Evolutionary conservation across 2,888 invertebrate genomes (phyloP), one percentile per base, ranked within the genome.

Genomic region (Eubasilissa splendida): DNA sequence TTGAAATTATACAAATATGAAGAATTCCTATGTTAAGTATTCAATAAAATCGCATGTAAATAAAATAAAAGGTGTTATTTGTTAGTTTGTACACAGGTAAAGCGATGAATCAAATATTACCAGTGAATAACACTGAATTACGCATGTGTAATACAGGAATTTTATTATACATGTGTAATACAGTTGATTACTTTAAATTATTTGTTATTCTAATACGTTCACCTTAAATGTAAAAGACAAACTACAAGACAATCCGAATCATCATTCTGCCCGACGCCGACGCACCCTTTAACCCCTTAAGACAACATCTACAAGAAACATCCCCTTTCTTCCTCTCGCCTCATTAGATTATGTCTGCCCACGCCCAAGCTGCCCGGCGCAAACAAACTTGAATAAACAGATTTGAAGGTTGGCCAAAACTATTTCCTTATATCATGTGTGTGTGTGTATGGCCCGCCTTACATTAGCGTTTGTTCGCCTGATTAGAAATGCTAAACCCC

Each of bases 361-460:
- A 83, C 83, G 83, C 77, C 79, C 73, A 73, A 56, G 58, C 50
- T 52, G 68, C 59, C 58, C 77, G 50, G 2, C 42, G 77, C 83
- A 83, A 83, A 83, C 83, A 83, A 83, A 83, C 83, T 81, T 80
- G 80, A 74, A 77, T 80, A 83, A 83, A 83, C 83, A 83, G 83
- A 80, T 83, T 80, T 74, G 83, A 79, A 79, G 83, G 79, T 63
- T 63, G 79, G 77, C 83, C 73, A 42, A 83, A 83, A 83, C 83
- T 83, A 83, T 83, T 83, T 80, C 82, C 80, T 80, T 76, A 71
- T 68, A 75, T 73, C 56, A 68, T 58, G 68, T 77, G 71, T 60
- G 52, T 70, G 77, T 79, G 79, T 74, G 68, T 66, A 53, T 53
- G 68, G 42, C 50, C 58, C 56, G 66, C 70, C 81, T 78, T 60